Percentiles rank a stretch among this genome's conserved stretches.
These are phyloP conservation scores for Phycodurus eques DNA, from an alignment of 2,113 vertebrate genomes.

Conservation along the genomic window DNA sequence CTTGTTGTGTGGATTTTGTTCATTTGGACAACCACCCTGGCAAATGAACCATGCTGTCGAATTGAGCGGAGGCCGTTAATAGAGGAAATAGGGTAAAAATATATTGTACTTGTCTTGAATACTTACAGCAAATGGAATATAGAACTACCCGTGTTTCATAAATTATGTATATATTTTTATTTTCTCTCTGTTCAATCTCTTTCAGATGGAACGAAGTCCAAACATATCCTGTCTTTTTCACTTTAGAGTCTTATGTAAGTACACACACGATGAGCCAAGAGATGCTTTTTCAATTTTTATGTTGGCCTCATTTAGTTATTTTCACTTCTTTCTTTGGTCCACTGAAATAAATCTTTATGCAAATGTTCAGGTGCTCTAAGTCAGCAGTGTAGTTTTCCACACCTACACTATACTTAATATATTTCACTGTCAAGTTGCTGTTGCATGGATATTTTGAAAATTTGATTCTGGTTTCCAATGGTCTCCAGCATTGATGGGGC, in stretches of 20 bases:
- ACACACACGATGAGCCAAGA: background rate
- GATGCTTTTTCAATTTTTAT: background rate
- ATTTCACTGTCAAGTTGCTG: background rate
- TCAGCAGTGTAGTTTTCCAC: background rate
- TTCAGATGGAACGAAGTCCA: conserved; percentile 95
- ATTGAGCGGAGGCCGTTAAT: too few relatives aligned
- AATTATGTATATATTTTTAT: background rate
- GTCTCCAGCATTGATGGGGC: conserved; percentile 81
- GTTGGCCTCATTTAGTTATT: background rate
- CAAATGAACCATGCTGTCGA: too few relatives aligned
- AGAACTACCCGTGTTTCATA: background rate
- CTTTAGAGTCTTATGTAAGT: conserved; percentile 92
- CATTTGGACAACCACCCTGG: background rate
- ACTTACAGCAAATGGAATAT: background rate
- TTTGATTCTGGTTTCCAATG: background rate
- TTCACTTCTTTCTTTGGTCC: background rate
- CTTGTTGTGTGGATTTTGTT: background rate
- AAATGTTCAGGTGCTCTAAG: conserved; percentile 40
- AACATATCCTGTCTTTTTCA: conserved; percentile 98
- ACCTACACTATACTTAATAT: background rate
- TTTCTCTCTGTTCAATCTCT: background rate
- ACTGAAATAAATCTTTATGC: conserved; percentile 29
- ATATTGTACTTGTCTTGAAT: background rate
- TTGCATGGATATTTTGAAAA: background rate
- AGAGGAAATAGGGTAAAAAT: background rate